Base-by-base conservation (phyloP, 64 coral and sea anemone genomes). In the Montipora foliosa region DNA sequence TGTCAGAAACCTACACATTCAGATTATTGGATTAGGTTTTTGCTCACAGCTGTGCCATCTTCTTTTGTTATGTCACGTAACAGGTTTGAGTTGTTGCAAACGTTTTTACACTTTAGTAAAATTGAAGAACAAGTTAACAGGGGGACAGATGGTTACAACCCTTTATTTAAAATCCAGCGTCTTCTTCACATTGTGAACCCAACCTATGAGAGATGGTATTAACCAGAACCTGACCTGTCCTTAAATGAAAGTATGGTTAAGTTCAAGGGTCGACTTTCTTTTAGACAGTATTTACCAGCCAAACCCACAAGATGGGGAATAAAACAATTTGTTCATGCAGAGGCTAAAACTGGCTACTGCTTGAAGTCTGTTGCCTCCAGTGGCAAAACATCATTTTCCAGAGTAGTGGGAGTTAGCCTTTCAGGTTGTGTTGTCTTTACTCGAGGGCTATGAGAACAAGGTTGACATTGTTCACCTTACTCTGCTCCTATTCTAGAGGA, bases 171-270 rank as follows among this genome's bases (percentile, higher is more conserved):
- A 37, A 37, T 37, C 29, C 29, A 37, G 29, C 29, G 29, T 37
- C 29, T 85, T 55, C 44, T 85, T 17, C 59, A 85, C 66, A 85
- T 85, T 67, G 59, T 58, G 59, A 45, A 67, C 82, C 82, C 57
- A 29, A 37, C 44, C 66, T 88, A 75, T 22, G 87, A 90, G 59
- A 84, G 89, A 74, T 69, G 89, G 57, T 95, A 95, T 86, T 66
- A 81, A 47, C 93, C 93, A 47, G 89, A 84, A 47, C 61, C 77
- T 50, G 73, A 47, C 24, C 68, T 90, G 17, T 89, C 80, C 77
- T 66, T 95, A 75, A 80, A 95, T 62, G 87, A 95, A 95, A 95
- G 87, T 20, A 95, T 95, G 88, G 81, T 77, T 15, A 91, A 80
- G 74, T 95, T 91, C 47, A 95, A 90, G 79, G 94, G 76, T 44